A percentile compares a stretch with the other conserved stretches of the same genome.
These are phyloP conservation scores for Cephalophus harveyi DNA, from an alignment of 2,113 vertebrate genomes.

Conservation along the genomic window DNA sequence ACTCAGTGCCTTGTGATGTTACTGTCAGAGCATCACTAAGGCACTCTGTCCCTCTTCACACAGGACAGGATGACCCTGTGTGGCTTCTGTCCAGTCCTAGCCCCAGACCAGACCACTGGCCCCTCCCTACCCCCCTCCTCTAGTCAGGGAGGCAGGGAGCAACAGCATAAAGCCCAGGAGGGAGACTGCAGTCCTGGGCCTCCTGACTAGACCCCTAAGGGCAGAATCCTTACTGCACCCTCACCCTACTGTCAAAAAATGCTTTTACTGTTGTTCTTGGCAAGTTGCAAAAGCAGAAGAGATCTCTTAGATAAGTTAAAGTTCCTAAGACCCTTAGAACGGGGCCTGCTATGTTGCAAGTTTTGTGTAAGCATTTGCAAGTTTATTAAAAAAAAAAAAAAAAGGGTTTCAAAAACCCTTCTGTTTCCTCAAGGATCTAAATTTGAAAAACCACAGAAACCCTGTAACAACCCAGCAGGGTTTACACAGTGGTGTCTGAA, in stretches of 20 bases:
- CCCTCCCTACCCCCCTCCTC: not conserved
- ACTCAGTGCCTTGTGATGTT: not conserved
- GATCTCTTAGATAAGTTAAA: conserved; percentile 2
- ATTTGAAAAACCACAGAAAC: conserved; percentile 20
- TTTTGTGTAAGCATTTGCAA: not conserved
- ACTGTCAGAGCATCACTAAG: not conserved
- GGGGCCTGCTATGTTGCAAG: not conserved
- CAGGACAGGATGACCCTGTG: not conserved
- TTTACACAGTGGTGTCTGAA: not conserved
- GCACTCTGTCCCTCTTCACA: not conserved
- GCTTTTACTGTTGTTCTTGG: not conserved
- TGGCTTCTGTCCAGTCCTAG: not conserved
- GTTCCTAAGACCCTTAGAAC: not conserved
- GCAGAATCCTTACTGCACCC: conserved; percentile 44
- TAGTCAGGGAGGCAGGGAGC: conserved; percentile 9
- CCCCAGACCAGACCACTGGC: not conserved
- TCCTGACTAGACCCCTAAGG: conserved; percentile 38
- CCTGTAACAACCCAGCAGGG: not conserved
- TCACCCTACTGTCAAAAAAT: not conserved
- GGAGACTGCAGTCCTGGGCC: not conserved
- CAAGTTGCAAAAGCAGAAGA: not conserved
- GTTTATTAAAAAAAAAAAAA: not conserved
- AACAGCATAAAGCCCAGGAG: conserved; percentile 21
- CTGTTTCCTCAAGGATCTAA: conserved; percentile 9
- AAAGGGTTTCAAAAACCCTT: not conserved